Evolutionary conservation across 2,888 invertebrate species (phyloP), one percentile per base, ranked within the genome.

Genomic region (Artemia sinica): DNA sequence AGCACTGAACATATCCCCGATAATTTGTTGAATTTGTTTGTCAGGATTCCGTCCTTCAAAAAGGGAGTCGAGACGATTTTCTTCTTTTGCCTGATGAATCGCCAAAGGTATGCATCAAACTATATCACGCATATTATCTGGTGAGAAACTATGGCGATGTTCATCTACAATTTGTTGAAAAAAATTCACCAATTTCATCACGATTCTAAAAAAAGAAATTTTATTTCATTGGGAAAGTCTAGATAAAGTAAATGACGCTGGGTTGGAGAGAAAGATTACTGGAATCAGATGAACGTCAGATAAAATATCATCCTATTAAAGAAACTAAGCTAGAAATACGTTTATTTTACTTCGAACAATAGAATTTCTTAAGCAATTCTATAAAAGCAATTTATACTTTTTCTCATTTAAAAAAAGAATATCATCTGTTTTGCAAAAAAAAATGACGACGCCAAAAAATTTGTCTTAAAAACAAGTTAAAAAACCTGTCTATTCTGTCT

Each of bases 1-100:
- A 68, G 92, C 92, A 12, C 90, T 89, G 80, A 91, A 92, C 58
- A 93, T 81, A 77, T 93, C 93, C 14, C 89, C 90, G 74, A 93
- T 85, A 70, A 92, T 88, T 80, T 93, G 93, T 75, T 91, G 89
- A 75, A 93, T 83, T 79, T 93, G 93, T 69, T 89, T 84, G 81
- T 92, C 89, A 74, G 88, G 89, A 81, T 91, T 85, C 79, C 86
- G 86, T 75, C 91, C 91, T 77, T 90, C 88, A 76, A 90, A 91
- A 14, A 91, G 80, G 74, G 85, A 82, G 11, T 84, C 82, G 68
- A 82, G 85, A 63, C 84, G 84, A 69, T 88, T 89, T 76, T 89
- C 88, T 72, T 82, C 82, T 75, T 87, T 85, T 13, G 90, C 89
- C 74, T 86, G 86, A 76, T 88, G 84, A 73, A 92, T 91, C 79